Evolutionary conservation across 2,888 invertebrate genomes (phyloP).

Genomic region (Aleiodes alternator): DNA sequence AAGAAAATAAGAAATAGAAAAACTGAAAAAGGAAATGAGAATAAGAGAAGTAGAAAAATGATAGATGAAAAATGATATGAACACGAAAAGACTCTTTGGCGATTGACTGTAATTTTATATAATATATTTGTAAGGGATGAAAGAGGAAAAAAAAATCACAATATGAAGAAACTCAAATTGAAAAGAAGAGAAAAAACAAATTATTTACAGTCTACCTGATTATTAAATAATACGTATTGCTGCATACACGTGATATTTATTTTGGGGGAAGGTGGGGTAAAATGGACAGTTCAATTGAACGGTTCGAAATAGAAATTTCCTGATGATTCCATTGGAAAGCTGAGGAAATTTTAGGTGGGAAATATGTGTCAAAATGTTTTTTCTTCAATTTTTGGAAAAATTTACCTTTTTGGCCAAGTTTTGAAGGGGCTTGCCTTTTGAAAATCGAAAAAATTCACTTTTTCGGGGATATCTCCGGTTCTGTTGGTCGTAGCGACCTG

Average conservation of each 20-base stretch:
- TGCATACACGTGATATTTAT: neutral
- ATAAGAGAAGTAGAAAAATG: constrained; percentile 37
- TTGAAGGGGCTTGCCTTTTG: no score
- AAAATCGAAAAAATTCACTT: no score
- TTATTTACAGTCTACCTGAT: constrained; percentile 73
- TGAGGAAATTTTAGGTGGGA: no score
- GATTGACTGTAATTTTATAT: constrained; percentile 75
- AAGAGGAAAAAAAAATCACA: no score
- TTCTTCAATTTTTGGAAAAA: no score
- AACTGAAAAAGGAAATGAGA: constrained; percentile 25
- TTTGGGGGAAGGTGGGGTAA: neutral
- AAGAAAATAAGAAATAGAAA: constrained; percentile 7
- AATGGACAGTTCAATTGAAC: no score
- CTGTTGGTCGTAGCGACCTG: no score
- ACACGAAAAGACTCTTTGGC: constrained; percentile 67
- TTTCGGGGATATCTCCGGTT: no score
- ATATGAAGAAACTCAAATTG: constrained; percentile 53
- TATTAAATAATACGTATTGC: constrained; percentile 71
- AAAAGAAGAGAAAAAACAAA: constrained; percentile 59
- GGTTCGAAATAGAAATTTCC: no score
- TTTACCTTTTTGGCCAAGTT: no score
- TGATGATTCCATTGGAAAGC: no score
- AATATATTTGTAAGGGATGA: constrained; percentile 71
- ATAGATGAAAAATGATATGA: constrained; percentile 48
- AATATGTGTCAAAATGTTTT: no score